Percentiles rank a stretch among this genome's conserved stretches.
These are phyloP conservation scores for Phylloscopus trochilus DNA, from an alignment of 2,113 vertebrate species.

Conservation along the genomic window DNA sequence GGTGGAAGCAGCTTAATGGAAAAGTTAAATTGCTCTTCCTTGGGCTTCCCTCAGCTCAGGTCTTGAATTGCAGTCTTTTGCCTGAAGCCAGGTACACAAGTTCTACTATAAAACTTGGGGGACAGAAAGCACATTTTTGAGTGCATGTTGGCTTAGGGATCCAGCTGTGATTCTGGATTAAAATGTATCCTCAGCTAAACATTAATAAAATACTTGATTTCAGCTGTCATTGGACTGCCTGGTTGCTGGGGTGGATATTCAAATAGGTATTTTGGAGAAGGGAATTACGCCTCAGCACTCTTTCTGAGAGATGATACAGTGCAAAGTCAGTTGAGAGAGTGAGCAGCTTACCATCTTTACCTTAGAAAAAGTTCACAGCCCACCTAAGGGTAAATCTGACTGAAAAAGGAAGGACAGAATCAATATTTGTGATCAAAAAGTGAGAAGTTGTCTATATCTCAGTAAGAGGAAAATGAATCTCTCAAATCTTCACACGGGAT, in stretches of 20 bases:
- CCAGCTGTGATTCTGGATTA: background rate
- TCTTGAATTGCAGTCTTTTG: background rate
- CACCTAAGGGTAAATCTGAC: background rate
- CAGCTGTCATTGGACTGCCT: background rate
- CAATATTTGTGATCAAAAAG: background rate
- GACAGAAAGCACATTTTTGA: background rate
- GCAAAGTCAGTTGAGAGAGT: background rate
- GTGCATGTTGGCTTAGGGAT: background rate
- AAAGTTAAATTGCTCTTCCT: background rate
- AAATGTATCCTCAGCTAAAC: background rate
- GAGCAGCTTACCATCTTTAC: background rate
- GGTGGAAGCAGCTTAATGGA: background rate
- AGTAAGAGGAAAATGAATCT: background rate
- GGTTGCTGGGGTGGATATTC: background rate
- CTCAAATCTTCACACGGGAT: background rate
- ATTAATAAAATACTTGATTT: background rate
- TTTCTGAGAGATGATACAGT: background rate
- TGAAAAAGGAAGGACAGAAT: background rate
- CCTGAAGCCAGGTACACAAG: background rate
- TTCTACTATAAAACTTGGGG: background rate
- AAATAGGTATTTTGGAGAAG: background rate
- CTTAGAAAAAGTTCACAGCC: background rate
- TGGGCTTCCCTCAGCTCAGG: background rate
- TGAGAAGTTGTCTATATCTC: background rate
- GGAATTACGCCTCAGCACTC: background rate